Evolutionary conservation across 1,140 invertebrate genomes (phyloP), one percentile per base, ranked within the genome.

Genomic region (Plectrocnemia conspersa): DNA sequence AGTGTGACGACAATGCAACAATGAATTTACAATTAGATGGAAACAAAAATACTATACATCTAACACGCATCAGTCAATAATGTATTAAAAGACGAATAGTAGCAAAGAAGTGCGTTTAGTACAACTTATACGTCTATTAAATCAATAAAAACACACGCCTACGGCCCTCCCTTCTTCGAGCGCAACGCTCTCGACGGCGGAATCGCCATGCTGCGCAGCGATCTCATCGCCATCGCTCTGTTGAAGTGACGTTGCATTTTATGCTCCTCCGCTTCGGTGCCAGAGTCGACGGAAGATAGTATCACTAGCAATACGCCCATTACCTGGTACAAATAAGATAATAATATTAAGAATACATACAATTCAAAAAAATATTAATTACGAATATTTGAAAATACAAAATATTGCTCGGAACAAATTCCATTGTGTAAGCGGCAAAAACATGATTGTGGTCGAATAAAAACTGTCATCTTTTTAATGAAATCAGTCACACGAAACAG

Each of bases 151-250:
- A 29, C 25, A 16, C 6, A 56, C 10, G 47, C 62, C 66, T 72
- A 75, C 11, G 70, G 67, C 49, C 66, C 68, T 18, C 68, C 69
- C 64, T 74, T 76, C 61, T 73, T 75, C 2, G 70, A 65, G 21
- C 61, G 57, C 11, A 58, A 41, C 2, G 69, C 67, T 18, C 71
- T 61, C 0, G 69, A 50, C 38, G 65, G 68, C 19, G 68, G 54
- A 11, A 73, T 53, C 13, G 71, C 61, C 18, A 72, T 71, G 18
- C 83, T 77, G 22, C 81, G 77, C 18, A 91, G 75, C 42, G 85
- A 86, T 16, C 86, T 77, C 87, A 91, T 91, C 2, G 88, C 86
- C 84, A 91, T 88, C 1, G 88, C 86, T 45, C 88, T 77, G 71
- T 89, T 91, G 65, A 90, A 91, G 66, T 91, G 88, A 9, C 88